Base-by-base conservation (phyloP, 2,888 invertebrate species). In the Drosophila mulleri region DNA sequence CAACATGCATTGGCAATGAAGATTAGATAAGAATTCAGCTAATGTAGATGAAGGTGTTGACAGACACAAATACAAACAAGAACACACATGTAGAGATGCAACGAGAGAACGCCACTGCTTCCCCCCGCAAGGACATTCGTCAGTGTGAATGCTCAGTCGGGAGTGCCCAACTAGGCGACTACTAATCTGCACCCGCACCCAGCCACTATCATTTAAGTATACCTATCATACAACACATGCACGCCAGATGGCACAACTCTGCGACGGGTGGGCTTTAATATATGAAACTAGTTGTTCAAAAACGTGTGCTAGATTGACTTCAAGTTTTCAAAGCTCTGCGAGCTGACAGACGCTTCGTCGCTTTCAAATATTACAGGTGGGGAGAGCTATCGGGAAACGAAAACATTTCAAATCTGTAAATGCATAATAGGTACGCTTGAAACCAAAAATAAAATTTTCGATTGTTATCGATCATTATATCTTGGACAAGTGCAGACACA, bases 21-120 rank as follows among this genome's bases (percentile, higher is more conserved):
- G 66, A 78, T 45, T 74, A 70, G 48, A 72, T 18, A 45, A 65
- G 14, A 32, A 29, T 14, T 9, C 2, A 20, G 5, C 2, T n/a
- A 29, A 29, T 16, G 35, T 32, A 18, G 7, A n/a, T 32, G 12
- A 18, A 47, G 16, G 5, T 14, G 50, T 7, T 32, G 7, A 8
- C 32, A 35, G 14, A 20, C 14, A 35, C 18, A 18, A 8, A 50
- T 32, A 11, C 32, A 32, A 9, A 9, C 32, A 32, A 9, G 6
- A 0, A 29, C 29, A 26, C 8, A n/a, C 16, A 29, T 47, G 14
- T 29, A 45, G 47, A 26, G 26, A 9, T 26, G n/a, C 9, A 16
- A 47, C 8, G 16, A 26, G 7, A 45, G 45, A 45, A 26, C 16
- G 9, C 9, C 16, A 26, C 16, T 9, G 26, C 26, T 16, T 47